Base-by-base conservation (phyloP, 2,113 vertebrate genomes). In the Oreochromis aureus region DNA sequence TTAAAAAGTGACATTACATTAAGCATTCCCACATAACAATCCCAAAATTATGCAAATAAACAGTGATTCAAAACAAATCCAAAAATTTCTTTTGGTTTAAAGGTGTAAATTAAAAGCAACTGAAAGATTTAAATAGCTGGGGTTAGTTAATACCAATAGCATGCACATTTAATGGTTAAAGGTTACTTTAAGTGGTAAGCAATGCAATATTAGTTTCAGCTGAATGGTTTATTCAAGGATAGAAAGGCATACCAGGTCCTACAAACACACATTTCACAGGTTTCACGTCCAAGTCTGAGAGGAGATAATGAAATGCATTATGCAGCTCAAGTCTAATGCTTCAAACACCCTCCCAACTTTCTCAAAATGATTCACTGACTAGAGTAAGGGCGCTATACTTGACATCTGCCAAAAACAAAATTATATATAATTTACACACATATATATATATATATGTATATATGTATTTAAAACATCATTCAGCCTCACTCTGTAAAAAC, bases 161-260 rank as follows among this genome's bases (percentile, higher is more conserved):
- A 97, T 97, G 97, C 97, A 94, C 80, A 95, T 94, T 95, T 95
- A 94, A 93, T 76, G 87, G 94, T 96, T 96, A 95, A 81, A 93
- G 69, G 92, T 94, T 95, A 93, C 83, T 94, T 94, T 56, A 95
- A 93, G 90, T 89, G 84, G 89, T 95, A 93, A 96, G 94, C 94
- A 92, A 93, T 93, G 95, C 91, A 92, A 93, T 90, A 96, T 97
- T 96, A 97, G 96, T 96, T 93, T 90, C 91, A 94, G 94, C 89
- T 91, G 84, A 56, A 92, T 89, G 85, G 87, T 93, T 95, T 92
- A 90, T 89, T 91, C 73, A 90, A 88, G 89, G 91, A 95, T 92
- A 78, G 90, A 91, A 94, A 88, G 89, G 91, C 93, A 96, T 87
- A 94, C 85, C 91, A 86, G 73, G 66, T 90, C 69, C 91, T 87